phyloP scores from a whole-genome alignment of 1,140 invertebrate species.

The honey bee (Apis mellifera) region DNA sequence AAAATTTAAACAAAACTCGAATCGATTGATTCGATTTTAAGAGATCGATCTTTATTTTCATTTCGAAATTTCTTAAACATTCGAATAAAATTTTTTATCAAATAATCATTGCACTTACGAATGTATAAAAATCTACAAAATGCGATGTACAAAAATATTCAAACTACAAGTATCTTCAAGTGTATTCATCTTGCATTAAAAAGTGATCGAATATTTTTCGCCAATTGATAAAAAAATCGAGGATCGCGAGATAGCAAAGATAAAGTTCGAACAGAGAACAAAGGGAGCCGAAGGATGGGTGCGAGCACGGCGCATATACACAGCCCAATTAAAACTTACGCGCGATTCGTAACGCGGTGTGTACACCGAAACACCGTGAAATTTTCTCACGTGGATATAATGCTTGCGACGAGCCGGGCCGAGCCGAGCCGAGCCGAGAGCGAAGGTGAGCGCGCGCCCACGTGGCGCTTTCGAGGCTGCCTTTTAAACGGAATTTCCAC shows the following conservation, averaged over 20 bases:
- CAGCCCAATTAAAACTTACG: slow-evolving; percentile 66
- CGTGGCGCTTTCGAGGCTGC: slow-evolving; percentile 65
- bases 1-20: too few species aligned
- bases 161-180: too few species aligned
- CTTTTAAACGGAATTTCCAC: slow-evolving; percentile 58
- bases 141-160: too few species aligned
- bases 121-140: too few species aligned
- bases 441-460: slow-evolving; percentile 64
- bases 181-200: too few species aligned
- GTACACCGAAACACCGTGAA: slow-evolving; percentile 20
- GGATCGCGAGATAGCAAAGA: background rate
- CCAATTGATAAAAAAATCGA: background rate
- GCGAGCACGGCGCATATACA: slow-evolving; percentile 30
- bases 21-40: too few species aligned
- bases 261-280: background rate
- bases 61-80: too few species aligned
- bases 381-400: slow-evolving; percentile 57
- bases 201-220: too few species aligned
- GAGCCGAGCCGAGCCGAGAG: slow-evolving; percentile 23
- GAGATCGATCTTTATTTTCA: too few species aligned
- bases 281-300: slow-evolving; percentile 4
- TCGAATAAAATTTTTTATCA: too few species aligned
- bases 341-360: slow-evolving; percentile 37
- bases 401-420: background rate
- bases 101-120: too few species aligned